phyloP scores from a whole-genome alignment of 2,797 vertebrate genomes.

The Microctenopoma lineatum region DNA sequence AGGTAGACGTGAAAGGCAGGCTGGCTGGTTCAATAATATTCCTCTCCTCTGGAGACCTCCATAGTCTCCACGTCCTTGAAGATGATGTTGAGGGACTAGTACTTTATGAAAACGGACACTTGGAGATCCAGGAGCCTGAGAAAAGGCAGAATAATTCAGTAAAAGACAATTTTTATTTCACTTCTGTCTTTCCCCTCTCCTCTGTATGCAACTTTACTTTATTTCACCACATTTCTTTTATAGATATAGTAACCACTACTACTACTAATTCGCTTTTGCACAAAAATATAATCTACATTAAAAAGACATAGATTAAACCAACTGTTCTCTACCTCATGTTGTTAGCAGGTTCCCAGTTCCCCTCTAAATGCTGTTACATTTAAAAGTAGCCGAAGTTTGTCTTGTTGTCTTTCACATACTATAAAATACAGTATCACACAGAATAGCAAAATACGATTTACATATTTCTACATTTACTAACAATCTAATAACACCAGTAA shows the following conservation, averaged over 20 bases:
- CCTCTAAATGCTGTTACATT: no score
- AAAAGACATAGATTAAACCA: background rate
- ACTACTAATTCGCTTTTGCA: no score
- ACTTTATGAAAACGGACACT: slow-evolving; percentile 59
- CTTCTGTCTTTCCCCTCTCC: no score
- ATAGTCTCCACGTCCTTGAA: slow-evolving; percentile 38
- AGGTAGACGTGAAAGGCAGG: slow-evolving; percentile 66
- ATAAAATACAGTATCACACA: no score
- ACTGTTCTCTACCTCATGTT: no score
- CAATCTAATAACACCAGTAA: background rate
- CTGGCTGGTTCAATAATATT: slow-evolving; percentile 58
- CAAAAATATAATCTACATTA: no score
- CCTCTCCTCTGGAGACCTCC: slow-evolving; percentile 40
- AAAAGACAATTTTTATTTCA: no score
- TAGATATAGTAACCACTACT: background rate
- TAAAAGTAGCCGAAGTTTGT: no score
- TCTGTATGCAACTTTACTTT: no score
- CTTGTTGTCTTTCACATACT: no score
- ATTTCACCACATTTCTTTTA: no score
- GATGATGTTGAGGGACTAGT: slow-evolving; percentile 60
- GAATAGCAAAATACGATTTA: background rate
- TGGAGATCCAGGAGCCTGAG: slow-evolving; percentile 53
- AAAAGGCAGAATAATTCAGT: slow-evolving; percentile 5
- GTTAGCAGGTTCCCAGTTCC: no score
- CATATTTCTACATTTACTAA: background rate